Percentiles rank a stretch among this genome's conserved stretches.
phyloP scores from a whole-genome alignment of 2,113 vertebrate species.

The Bufo bufo region DNA sequence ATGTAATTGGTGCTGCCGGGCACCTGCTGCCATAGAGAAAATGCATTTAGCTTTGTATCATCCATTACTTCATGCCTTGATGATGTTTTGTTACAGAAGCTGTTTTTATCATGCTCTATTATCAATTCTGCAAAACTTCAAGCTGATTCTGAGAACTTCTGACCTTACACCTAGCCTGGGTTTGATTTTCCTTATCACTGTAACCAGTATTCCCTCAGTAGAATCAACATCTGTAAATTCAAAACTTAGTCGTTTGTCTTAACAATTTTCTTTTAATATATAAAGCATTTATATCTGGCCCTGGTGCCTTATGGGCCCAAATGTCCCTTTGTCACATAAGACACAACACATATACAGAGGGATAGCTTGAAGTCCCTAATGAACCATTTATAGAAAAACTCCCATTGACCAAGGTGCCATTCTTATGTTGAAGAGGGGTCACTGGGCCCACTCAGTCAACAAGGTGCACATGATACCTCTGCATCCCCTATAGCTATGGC shows the following conservation, averaged over 20 bases:
- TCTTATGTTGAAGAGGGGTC: too few relatives aligned
- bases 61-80: not conserved
- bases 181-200: not conserved
- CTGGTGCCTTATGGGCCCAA: not conserved
- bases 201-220: not conserved
- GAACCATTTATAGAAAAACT: too few relatives aligned
- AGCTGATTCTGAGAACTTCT: not conserved
- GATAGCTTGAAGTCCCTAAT: too few relatives aligned
- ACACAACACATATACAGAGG: too few relatives aligned
- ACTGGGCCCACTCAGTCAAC: too few relatives aligned
- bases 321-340: too few relatives aligned
- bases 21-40: not conserved
- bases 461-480: too few relatives aligned
- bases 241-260: not conserved
- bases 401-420: too few relatives aligned
- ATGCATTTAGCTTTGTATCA: not conserved
- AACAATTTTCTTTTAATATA: not conserved
- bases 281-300: not conserved
- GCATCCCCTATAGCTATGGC: too few relatives aligned
- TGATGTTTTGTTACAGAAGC: not conserved
- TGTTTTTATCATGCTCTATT: not conserved
- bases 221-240: not conserved
- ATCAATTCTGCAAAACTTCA: not conserved
- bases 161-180: not conserved
- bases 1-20: not conserved